Evolutionary conservation across 2,113 vertebrate species (phyloP).

Genomic region (Chamaetylas fuelleborni): DNA sequence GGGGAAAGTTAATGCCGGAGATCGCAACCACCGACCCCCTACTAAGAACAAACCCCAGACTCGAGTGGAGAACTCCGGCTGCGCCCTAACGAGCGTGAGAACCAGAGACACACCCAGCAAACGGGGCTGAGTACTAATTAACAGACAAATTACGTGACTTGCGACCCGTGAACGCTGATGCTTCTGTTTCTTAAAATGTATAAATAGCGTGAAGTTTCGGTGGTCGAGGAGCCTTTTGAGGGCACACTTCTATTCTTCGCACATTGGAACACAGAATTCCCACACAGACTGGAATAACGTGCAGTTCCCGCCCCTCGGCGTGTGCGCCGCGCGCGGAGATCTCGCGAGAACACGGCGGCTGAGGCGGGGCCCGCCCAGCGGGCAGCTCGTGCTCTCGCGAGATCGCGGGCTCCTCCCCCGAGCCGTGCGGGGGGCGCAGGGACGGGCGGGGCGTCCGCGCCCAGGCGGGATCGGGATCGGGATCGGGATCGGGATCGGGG

Average conservation of each 20-base stretch:
- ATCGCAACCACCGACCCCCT: neutral
- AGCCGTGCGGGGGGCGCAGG: neutral
- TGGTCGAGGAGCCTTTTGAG: accelerated
- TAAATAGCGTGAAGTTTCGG: no score
- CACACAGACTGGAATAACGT: accelerated
- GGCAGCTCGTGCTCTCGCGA: neutral
- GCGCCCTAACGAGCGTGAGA: accelerated
- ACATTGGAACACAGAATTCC: accelerated
- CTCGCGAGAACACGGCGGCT: neutral
- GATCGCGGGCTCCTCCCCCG: neutral
- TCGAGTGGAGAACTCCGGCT: neutral
- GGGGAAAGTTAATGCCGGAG: no score
- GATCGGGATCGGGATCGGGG: no score
- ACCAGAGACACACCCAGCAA: neutral
- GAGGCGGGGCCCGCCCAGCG: accelerated
- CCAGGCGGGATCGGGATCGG: neutral
- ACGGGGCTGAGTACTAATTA: accelerated
- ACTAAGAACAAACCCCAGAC: neutral
- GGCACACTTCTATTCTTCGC: accelerated
- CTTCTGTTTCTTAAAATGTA: neutral
- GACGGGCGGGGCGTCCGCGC: neutral
- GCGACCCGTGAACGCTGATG: no score
- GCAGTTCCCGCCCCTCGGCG: accelerated
- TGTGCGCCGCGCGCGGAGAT: accelerated
- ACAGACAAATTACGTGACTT: neutral